Evolutionary conservation across 2,797 vertebrate species (phyloP).

Genomic region (Etheostoma perlongum): DNA sequence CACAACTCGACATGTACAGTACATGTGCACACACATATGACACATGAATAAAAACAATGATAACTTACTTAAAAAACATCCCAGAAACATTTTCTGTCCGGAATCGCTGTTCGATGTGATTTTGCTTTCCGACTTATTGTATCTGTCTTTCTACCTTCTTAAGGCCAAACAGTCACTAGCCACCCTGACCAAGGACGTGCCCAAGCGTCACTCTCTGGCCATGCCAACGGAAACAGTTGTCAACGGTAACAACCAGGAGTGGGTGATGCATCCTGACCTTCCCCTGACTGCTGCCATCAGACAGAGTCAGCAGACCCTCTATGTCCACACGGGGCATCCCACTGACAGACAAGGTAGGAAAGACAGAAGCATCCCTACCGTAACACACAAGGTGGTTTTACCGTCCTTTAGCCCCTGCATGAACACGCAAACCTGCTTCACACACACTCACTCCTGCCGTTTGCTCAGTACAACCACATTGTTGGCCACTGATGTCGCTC

Average conservation of each 20-base stretch:
- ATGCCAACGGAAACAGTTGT: slow-evolving; percentile 97
- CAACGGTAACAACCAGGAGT: slow-evolving; percentile 98
- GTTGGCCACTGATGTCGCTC: slow-evolving; percentile 29
- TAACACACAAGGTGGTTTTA: not conserved
- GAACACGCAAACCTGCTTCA: slow-evolving; percentile 55
- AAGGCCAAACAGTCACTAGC: slow-evolving; percentile 98
- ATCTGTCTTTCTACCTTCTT: slow-evolving; percentile 49
- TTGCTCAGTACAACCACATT: slow-evolving; percentile 47
- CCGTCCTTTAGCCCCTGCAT: slow-evolving; percentile 60
- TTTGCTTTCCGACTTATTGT: slow-evolving; percentile 21
- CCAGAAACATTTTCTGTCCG: not conserved
- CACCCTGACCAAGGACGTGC: slow-evolving; percentile 97
- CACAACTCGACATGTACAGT: not conserved
- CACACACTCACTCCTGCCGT: slow-evolving; percentile 47
- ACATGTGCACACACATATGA: slow-evolving; percentile 10
- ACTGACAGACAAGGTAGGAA: slow-evolving; percentile 95
- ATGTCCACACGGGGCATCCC: slow-evolving; percentile 91
- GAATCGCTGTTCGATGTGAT: not conserved
- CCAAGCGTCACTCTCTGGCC: slow-evolving; percentile 97
- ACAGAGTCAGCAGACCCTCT: slow-evolving; percentile 98
- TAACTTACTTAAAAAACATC: not conserved
- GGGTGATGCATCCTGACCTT: slow-evolving; percentile 98
- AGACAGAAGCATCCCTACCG: not conserved
- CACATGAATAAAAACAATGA: not conserved
- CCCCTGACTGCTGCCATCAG: slow-evolving; percentile 98